These are phyloP conservation scores for Microcebus jonahi DNA, from an alignment of 2,113 vertebrate species.

Conservation along the genomic window DNA sequence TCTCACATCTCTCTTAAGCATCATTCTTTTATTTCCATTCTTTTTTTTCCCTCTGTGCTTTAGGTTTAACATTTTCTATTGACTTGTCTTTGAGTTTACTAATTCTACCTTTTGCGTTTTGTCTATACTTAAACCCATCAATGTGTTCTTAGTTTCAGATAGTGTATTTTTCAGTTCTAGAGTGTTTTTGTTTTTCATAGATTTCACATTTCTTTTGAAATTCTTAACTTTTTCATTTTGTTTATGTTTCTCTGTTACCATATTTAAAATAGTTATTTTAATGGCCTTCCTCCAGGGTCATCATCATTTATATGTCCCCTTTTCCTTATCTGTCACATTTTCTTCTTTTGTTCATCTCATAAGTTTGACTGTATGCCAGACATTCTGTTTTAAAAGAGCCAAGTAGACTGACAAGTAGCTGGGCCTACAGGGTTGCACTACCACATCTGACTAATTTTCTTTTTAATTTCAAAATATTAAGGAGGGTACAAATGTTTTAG, in stretches of 20 bases:
- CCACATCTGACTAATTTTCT: too few species aligned
- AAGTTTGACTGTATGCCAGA: neutral
- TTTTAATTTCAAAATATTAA: too few species aligned
- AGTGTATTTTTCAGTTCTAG: neutral
- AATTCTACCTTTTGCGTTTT: neutral
- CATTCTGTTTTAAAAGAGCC: neutral
- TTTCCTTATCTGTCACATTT: neutral
- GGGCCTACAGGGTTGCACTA: too few species aligned
- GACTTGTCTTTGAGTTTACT: neutral
- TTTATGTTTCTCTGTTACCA: neutral
- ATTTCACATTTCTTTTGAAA: neutral
- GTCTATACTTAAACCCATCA: neutral
- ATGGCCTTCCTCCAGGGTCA: neutral
- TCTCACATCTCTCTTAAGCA: neutral
- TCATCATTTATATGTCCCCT: neutral
- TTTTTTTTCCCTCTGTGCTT: neutral
- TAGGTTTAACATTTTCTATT: neutral
- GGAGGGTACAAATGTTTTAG: too few species aligned
- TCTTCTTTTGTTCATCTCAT: neutral
- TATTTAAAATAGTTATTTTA: neutral
- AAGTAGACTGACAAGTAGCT: neutral
- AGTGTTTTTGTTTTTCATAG: neutral
- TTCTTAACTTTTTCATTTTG: neutral
- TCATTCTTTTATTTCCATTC: neutral
- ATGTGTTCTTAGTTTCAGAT: neutral